Evolutionary conservation across 2,888 invertebrate species (phyloP).

Genomic region (Siphonodentalium dalli): DNA sequence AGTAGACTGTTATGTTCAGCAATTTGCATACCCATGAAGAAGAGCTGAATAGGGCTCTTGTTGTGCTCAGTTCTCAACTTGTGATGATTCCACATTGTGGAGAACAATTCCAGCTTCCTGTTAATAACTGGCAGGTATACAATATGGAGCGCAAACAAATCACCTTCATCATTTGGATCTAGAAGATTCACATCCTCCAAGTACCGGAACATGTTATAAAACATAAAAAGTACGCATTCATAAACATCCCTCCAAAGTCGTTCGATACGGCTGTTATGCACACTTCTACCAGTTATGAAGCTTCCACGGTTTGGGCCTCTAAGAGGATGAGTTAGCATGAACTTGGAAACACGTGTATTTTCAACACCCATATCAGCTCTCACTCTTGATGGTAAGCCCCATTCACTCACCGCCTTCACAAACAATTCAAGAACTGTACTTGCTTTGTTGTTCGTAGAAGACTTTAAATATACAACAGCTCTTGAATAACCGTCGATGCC

Average conservation of each 20-base stretch:
- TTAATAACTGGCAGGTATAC: conserved; percentile 15
- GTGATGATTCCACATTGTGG: conserved; percentile 21
- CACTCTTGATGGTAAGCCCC: conserved; percentile 30
- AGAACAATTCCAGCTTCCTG: conserved; percentile 5
- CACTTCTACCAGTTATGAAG: conserved; percentile 26
- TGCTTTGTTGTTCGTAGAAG: conserved; percentile 17
- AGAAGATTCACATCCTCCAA: conserved; percentile 6
- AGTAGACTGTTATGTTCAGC: no score
- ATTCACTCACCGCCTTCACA: conserved; percentile 8
- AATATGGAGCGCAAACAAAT: conserved; percentile 15
- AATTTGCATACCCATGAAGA: no score
- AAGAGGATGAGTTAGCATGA: conserved; percentile 23
- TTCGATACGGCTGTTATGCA: conserved; percentile 35
- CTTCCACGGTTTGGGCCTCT: conserved; percentile 24
- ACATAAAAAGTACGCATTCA: no score
- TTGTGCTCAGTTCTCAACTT: conserved; percentile 17
- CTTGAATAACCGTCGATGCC: conserved; percentile 25
- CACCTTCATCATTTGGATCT: conserved; percentile 1
- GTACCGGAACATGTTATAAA: conserved; percentile 4
- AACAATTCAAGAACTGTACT: conserved; percentile 19
- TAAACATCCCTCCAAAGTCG: conserved; percentile 29
- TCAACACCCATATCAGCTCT: conserved; percentile 30
- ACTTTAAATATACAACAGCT: conserved; percentile 10
- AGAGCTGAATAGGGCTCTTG: conserved; percentile 6
- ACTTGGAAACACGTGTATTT: conserved; percentile 18